These are phyloP conservation scores for Liodrosophila aerea DNA, from an alignment of 2,888 invertebrate genomes.

Conservation along the genomic window DNA sequence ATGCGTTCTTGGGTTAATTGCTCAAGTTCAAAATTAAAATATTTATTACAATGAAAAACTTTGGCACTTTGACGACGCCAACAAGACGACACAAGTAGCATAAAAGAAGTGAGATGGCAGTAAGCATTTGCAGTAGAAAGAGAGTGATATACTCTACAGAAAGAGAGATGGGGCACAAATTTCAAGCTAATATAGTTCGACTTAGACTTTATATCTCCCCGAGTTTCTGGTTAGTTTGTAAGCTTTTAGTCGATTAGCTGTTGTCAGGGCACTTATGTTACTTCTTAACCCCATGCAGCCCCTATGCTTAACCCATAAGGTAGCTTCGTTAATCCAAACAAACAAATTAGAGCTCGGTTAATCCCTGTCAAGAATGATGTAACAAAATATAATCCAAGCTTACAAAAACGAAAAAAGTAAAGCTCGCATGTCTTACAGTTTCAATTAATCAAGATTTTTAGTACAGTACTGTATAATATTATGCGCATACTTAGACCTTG, in stretches of 20 bases:
- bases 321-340: slow-evolving; percentile 15
- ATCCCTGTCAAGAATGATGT: slow-evolving; percentile 24
- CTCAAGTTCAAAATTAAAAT: slow-evolving; percentile 77
- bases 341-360: slow-evolving; percentile 37
- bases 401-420: not conserved
- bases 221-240: not conserved
- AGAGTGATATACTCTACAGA: no score
- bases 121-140: slow-evolving; percentile 28
- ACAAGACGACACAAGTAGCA: slow-evolving; percentile 54
- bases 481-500: not conserved
- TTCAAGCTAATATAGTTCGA: not conserved
- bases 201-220: no score
- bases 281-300: not conserved
- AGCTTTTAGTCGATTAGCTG: slow-evolving; percentile 19
- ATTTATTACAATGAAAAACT: slow-evolving; percentile 76
- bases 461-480: not conserved
- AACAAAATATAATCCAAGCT: slow-evolving; percentile 35
- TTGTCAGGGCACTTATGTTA: not conserved
- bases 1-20: slow-evolving; percentile 73
- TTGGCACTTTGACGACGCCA: slow-evolving; percentile 78
- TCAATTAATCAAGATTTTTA: slow-evolving; percentile 6
- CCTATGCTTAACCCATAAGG: slow-evolving; percentile 11
- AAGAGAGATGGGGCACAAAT: not conserved
- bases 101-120: slow-evolving; percentile 21
- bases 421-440: not conserved